A percentile compares a stretch with the other conserved stretches of the same genome.
Conservation (phyloP, 2,888 invertebrate genomes). For the Philonicus albiceps region DNA sequence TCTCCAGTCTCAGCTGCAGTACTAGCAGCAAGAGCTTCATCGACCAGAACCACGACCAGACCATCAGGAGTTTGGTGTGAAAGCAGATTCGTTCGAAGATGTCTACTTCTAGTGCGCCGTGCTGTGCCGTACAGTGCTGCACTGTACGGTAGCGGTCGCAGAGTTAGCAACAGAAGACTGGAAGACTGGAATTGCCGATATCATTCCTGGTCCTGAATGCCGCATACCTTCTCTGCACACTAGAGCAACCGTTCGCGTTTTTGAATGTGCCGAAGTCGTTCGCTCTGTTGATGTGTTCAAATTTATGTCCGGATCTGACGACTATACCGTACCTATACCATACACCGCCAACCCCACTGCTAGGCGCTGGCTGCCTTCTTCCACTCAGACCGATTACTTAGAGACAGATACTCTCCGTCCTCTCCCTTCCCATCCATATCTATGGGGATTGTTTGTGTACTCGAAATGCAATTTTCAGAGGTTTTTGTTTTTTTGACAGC, state of each 20-base stretch:
- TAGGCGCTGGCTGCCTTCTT: constrained; percentile 46
- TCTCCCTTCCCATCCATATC: not conserved
- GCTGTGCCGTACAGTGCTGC: not conserved
- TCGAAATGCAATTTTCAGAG: constrained; percentile 48
- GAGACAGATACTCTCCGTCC: not conserved
- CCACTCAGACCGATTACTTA: constrained; percentile 31
- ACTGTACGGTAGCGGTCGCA: not conserved
- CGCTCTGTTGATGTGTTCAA: constrained; percentile 28
- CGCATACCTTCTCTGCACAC: not conserved
- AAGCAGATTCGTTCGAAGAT: constrained; percentile 16
- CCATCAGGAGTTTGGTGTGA: not conserved
- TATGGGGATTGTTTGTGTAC: constrained; percentile 42
- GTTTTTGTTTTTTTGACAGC: constrained; percentile 48
- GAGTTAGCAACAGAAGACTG: not conserved
- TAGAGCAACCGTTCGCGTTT: not conserved
- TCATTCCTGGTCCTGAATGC: not conserved
- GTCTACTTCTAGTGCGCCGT: not conserved
- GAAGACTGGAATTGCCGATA: not conserved
- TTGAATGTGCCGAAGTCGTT: not conserved
- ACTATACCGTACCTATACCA: not conserved
- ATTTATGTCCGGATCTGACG: constrained; percentile 32
- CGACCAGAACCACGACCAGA: not conserved
- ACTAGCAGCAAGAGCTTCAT: not conserved
- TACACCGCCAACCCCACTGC: not conserved
- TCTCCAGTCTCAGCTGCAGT: not conserved